Conservation (phyloP, 1,140 invertebrate genomes). For the Cherax destructor region DNA sequence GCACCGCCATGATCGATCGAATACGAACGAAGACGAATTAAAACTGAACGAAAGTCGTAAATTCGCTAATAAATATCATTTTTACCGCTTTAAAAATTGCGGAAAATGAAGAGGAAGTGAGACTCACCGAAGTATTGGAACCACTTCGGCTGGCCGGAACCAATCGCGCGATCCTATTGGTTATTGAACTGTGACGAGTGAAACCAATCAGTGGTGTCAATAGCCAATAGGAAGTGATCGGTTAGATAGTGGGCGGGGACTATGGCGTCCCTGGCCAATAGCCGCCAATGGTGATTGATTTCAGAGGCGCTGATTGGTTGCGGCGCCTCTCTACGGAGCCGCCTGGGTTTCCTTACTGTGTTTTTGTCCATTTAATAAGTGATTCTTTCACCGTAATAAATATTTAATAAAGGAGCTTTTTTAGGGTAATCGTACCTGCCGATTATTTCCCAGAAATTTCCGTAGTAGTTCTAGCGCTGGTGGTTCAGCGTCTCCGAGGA, state of each 20-base stretch:
- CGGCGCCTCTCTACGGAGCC: slow-evolving; percentile 41
- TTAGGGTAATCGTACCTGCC: no score
- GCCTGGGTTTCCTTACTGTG: slow-evolving; percentile 37
- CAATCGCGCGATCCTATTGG: slow-evolving; percentile 65
- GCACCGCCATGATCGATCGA: neutral
- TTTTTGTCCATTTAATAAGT: neutral
- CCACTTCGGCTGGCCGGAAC: slow-evolving; percentile 42
- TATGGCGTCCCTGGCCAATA: slow-evolving; percentile 49
- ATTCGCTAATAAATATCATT: neutral
- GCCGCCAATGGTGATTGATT: slow-evolving; percentile 67
- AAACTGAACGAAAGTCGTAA: neutral
- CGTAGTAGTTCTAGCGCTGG: no score
- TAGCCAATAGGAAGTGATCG: slow-evolving; percentile 71
- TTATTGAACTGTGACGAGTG: slow-evolving; percentile 70
- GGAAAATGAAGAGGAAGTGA: neutral
- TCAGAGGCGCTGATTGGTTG: slow-evolving; percentile 56
- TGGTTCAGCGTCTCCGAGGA: no score
- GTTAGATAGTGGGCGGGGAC: slow-evolving; percentile 64
- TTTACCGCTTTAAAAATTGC: neutral
- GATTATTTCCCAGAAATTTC: no score
- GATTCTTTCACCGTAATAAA: neutral
- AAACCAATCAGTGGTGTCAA: slow-evolving; percentile 70
- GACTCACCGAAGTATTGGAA: slow-evolving; percentile 54
- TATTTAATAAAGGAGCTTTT: neutral
- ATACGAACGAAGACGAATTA: neutral